Evolutionary conservation across 2,888 invertebrate genomes (phyloP).

Genomic region (Eupelmus urozonus): DNA sequence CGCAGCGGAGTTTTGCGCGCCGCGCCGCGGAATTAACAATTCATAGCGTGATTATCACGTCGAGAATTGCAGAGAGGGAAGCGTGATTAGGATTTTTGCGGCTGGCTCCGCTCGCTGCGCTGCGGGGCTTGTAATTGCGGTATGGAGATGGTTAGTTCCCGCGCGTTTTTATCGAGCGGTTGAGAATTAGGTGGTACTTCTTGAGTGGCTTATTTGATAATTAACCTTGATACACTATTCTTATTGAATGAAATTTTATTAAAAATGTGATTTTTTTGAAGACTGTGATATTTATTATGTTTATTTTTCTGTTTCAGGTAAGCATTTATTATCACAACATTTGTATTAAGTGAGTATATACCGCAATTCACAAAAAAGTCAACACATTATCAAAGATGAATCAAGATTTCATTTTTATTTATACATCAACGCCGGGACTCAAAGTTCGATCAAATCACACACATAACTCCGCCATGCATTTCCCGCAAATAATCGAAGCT

Average conservation of each 20-base stretch:
- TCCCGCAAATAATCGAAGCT: conserved; percentile 26
- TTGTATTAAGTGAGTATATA: too few relatives aligned
- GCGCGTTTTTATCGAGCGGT: too few relatives aligned
- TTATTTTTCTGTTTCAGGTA: conserved; percentile 43
- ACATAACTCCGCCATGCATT: background rate
- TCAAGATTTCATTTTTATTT: background rate
- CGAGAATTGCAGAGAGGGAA: background rate
- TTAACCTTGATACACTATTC: background rate
- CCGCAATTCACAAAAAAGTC: too few relatives aligned
- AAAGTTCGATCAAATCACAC: background rate
- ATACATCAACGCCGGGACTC: background rate
- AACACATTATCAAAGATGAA: too few relatives aligned
- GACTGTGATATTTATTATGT: background rate
- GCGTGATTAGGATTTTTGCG: too few relatives aligned
- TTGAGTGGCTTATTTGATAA: too few relatives aligned
- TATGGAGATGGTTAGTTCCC: too few relatives aligned
- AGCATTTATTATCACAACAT: conserved; percentile 3
- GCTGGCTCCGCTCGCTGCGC: too few relatives aligned
- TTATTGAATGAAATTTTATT: background rate
- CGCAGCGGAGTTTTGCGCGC: background rate
- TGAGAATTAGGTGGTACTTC: too few relatives aligned
- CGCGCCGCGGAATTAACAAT: conserved; percentile 44
- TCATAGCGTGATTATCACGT: conserved; percentile 44
- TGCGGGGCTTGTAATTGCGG: too few relatives aligned
- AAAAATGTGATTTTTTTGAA: background rate